Evolutionary conservation across 2,888 invertebrate genomes (phyloP), one percentile per base, ranked within the genome.

Genomic region (Habrosyne pyritoides): DNA sequence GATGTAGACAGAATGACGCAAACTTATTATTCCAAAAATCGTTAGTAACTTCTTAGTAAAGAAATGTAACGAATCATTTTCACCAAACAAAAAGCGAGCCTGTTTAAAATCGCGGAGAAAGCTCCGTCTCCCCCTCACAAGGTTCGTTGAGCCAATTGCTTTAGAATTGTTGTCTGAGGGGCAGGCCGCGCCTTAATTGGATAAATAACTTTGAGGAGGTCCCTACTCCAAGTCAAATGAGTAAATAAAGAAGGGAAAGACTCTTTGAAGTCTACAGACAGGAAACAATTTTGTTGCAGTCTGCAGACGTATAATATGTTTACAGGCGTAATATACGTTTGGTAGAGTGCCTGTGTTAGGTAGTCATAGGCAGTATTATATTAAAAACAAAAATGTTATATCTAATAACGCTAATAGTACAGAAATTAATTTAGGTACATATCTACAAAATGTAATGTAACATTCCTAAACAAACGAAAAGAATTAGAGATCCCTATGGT

Each of bases 111-210:
- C 70, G 78, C 72, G 60, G 71, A 83, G 85, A 89, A 88, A 86
- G 84, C 78, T 81, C 73, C 66, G 60, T 62, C 64, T 60, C 85
- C 84, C n/a, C 86, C 84, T 84, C 81, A 67, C 61, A 61, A 66
- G 62, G 62, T 71, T 84, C 69, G 76, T 87, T 84, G 84, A 88
- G 81, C 81, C 91, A 91, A 91, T 91, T 91, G 86, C 78, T 81
- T 74, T 71, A 74, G 77, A 84, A 85, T 86, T 84, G 79, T 76
- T 75, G 83, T 82, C 84, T 81, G 84, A 83, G 86, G 88, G 88
- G 85, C 79, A 69, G 81, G 71, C 75, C 73, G 69, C 64, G 69
- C 73, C 81, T 84, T 91, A 91, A 92, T 92, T 91, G 89, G 83
- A 81, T 85, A 84, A 90, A 89, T 81, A 84, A 84, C 84, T 86